Conservation (phyloP, 1,140 invertebrate species). For the Anadara kagoshimensis region DNA sequence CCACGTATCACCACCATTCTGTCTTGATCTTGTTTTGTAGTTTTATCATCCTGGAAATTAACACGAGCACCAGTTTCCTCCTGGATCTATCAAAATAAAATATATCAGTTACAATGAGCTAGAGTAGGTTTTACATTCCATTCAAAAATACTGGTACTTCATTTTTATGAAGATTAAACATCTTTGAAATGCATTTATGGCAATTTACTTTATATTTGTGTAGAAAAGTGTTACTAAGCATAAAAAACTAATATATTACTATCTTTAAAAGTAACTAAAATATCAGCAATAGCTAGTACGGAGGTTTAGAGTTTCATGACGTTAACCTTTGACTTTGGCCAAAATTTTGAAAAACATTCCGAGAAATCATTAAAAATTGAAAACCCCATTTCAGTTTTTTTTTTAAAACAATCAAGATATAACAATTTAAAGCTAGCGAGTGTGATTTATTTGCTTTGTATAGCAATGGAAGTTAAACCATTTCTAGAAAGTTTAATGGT, state of each 20-base stretch:
- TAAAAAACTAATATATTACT: constrained; percentile 5
- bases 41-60: constrained; percentile 78
- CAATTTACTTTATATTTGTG: not conserved
- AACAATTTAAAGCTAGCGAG: too few relatives aligned
- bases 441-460: too few relatives aligned
- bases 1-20: constrained; percentile 82
- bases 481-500: too few relatives aligned
- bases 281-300: too few relatives aligned
- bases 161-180: not conserved
- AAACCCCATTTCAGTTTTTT: too few relatives aligned
- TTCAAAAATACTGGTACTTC: not conserved
- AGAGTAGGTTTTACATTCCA: not conserved
- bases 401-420: too few relatives aligned
- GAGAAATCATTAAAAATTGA: too few relatives aligned
- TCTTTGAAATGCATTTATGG: not conserved
- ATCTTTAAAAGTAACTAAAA: too few relatives aligned
- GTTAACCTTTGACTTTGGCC: too few relatives aligned
- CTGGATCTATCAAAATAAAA: constrained; percentile 77
- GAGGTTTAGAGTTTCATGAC: too few relatives aligned
- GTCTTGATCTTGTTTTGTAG: constrained; percentile 25
- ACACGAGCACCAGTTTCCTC: constrained; percentile 82
- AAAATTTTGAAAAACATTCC: too few relatives aligned
- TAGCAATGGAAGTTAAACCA: too few relatives aligned
- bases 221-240: not conserved
- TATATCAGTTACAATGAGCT: not conserved